Base-by-base conservation (phyloP, 2,113 vertebrate species). In the Murina feae region DNA sequence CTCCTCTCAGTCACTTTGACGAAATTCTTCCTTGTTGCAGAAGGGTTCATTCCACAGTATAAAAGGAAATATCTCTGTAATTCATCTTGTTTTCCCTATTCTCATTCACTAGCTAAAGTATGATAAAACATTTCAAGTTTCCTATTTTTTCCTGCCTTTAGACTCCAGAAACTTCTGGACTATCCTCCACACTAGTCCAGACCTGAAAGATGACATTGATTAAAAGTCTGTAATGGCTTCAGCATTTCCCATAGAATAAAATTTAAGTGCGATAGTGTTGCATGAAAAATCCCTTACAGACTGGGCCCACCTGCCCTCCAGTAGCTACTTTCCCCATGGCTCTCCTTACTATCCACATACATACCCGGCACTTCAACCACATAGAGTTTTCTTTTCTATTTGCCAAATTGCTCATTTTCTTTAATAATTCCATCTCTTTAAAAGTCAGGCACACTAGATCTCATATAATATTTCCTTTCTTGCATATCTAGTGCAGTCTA, bases 291-390 rank as follows among this genome's bases (percentile, higher is more conserved):
- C n/a, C 14, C n/a, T 86, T 63, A 58, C 6, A n/a, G 51, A 92
- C 18, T 42, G 6, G 11, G 25, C 10, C n/a, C 23, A 21, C 49
- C 14, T 35, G 3, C 4, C 60, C 6, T 91, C n/a, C 17, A 0
- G 4, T n/a, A 58, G 25, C 28, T 72, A 55, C 9, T 32, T 20
- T 90, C 4, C 16, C 13, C 6, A 4, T 37, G 17, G 35, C 16
- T 0, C 11, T 14, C 23, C 9, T 9, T 10, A 42, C n/a, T 13
- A 44, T 1, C 2, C 28, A 39, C 3, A 83, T 16, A 5, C 1
- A 44, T 23, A 51, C 2, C 44, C 1, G 63, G 5, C 14, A 44
- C 1, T 74, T 75, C 11, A 47, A 9, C 9, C 20, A 51, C 11
- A 42, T 2, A 65, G 23, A 92, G 63, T 21, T 30, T 25, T 23